These are phyloP conservation scores for Ctena decussata DNA, from an alignment of 2,888 invertebrate genomes.

Conservation along the genomic window DNA sequence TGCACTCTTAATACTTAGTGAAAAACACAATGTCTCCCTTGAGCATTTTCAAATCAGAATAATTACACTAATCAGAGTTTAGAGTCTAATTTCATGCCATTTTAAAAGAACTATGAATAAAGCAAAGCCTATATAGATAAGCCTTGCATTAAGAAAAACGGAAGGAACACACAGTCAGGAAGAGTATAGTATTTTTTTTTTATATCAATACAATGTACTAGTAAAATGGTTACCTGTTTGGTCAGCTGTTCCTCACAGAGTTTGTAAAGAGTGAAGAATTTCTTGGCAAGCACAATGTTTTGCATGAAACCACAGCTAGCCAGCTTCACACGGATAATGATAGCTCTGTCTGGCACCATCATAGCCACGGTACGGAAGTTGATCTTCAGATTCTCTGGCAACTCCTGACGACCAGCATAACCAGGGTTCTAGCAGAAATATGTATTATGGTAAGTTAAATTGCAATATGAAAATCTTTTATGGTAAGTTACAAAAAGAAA, in stretches of 20 bases:
- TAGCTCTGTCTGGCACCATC: slow-evolving; percentile 99
- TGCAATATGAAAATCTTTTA: too few species aligned
- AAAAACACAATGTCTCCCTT: too few species aligned
- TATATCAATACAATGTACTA: neutral
- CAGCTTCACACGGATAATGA: slow-evolving; percentile 98
- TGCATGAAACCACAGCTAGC: slow-evolving; percentile 98
- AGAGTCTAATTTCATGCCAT: too few species aligned
- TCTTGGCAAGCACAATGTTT: slow-evolving; percentile 97
- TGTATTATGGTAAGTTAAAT: too few species aligned
- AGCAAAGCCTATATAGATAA: too few species aligned
- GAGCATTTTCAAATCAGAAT: too few species aligned
- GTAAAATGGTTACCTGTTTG: slow-evolving; percentile 91
- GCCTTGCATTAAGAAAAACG: too few species aligned
- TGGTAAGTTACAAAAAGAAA: too few species aligned
- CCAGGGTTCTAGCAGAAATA: slow-evolving; percentile 94
- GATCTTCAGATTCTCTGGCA: slow-evolving; percentile 98
- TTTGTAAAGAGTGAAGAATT: slow-evolving; percentile 98
- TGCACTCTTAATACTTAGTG: too few species aligned
- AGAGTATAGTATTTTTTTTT: neutral
- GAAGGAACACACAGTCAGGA: neutral
- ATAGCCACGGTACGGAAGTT: slow-evolving; percentile 99
- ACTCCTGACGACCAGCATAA: slow-evolving; percentile 97
- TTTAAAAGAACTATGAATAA: too few species aligned
- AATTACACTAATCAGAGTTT: too few species aligned
- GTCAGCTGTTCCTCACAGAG: slow-evolving; percentile 98